Base-by-base conservation (phyloP, 2,888 invertebrate species). In the Diarsia rubi region DNA sequence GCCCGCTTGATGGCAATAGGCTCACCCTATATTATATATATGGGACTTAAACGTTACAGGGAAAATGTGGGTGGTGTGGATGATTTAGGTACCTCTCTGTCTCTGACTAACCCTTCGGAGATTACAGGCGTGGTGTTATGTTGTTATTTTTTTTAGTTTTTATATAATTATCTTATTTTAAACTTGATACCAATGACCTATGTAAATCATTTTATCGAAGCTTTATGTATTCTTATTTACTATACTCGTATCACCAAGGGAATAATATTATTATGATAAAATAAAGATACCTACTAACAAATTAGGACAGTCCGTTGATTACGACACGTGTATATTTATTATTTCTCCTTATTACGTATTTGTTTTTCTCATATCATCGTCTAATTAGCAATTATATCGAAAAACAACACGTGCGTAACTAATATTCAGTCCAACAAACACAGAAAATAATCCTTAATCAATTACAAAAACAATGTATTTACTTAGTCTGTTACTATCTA, bases 401-500 rank as follows among this genome's bases (percentile, higher is more conserved):
- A 21, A 44, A 49, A 21, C 16, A 47, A 62, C 62, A 69, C 31
- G 44, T 64, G 57, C 37, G 63, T 70, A n/a, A 45, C 37, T 37
- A 59, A 59, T 27, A 37, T 37, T 8, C 21, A n/a, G n/a, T 4
- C 27, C n/a, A 31, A 47, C 42, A 52, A 14, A 45, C 14, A n/a
- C 44, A 52, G 14, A 11, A 37, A 60, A 78, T 44, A 14, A 19
- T 37, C 37, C 11, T 45, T 77, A 64, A 45, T 60, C 60, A 37
- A 75, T 76, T 70, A 69, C 24, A 21, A 45, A 57, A 42, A 49
- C 16, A 6, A 60, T 60, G 12, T n/a, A 66, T 78, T 37, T 21
- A 27, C 21, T 60, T 42, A n/a, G 0, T 62, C 24, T 24, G 54
- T 24, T 24, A 14, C 6, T 52, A 54, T 24, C 5, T 14, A 37